These are phyloP conservation scores for Hyles lineata DNA, from an alignment of 2,888 invertebrate species.

Conservation along the genomic window DNA sequence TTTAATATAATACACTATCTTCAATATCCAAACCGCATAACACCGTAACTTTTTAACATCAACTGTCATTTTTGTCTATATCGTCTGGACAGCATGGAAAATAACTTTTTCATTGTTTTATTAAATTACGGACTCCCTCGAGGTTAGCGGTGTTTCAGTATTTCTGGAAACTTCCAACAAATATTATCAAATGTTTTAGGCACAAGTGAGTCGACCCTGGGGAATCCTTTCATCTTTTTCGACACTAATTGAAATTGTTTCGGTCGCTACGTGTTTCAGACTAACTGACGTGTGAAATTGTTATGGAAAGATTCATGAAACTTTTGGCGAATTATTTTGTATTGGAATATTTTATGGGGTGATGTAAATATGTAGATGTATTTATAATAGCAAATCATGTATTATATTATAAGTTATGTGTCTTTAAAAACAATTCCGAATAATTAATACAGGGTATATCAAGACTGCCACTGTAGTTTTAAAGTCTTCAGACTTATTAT, in stretches of 20 bases:
- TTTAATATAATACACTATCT: no score
- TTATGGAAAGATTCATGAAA: no score
- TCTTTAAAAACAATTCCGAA: no score
- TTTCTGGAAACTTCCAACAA: neutral
- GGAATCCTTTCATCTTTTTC: constrained; percentile 10
- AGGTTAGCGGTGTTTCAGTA: neutral
- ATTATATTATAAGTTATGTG: neutral
- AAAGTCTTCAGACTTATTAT: no score
- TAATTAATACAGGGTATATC: no score
- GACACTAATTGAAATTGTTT: constrained; percentile 25
- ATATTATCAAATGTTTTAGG: neutral
- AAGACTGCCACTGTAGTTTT: no score
- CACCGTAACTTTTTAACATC: neutral
- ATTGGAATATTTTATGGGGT: neutral
- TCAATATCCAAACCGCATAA: no score
- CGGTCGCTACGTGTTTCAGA: neutral
- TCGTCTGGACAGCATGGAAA: neutral
- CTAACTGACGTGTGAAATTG: constrained; percentile 6
- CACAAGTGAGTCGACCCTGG: neutral
- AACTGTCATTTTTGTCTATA: neutral
- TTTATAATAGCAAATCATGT: no score
- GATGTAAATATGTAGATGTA: no score
- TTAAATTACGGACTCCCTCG: neutral
- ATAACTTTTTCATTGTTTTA: constrained; percentile 8
- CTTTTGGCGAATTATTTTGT: neutral